Percentiles rank a stretch among this genome's conserved stretches.
Evolutionary conservation across 2,888 invertebrate genomes (phyloP).

Genomic region (Podabrus alpinus): DNA sequence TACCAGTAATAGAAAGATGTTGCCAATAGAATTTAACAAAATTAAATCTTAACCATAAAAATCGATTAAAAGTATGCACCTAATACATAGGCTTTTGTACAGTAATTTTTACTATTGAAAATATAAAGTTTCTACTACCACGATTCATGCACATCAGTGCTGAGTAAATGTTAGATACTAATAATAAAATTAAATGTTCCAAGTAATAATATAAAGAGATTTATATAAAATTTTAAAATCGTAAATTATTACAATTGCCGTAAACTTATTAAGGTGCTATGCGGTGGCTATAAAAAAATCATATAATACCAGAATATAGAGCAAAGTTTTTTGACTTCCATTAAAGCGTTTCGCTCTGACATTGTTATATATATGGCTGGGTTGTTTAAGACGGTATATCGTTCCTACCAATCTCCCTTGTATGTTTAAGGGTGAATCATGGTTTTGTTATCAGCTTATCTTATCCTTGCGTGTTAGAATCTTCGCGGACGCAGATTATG

Average conservation of each 20-base stretch:
- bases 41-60: too few relatives aligned
- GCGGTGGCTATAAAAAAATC: not conserved
- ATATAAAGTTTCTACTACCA: too few relatives aligned
- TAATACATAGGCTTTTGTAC: too few relatives aligned
- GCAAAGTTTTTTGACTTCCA: slow-evolving; percentile 30
- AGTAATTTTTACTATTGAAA: too few relatives aligned
- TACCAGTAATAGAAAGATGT: too few relatives aligned
- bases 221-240: not conserved
- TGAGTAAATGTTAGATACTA: too few relatives aligned
- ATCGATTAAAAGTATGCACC: too few relatives aligned
- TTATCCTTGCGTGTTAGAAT: slow-evolving; percentile 44
- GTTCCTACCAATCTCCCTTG: slow-evolving; percentile 35
- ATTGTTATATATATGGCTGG: slow-evolving; percentile 31
- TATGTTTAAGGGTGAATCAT: slow-evolving; percentile 45
- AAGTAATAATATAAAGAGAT: not conserved
- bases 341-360: slow-evolving; percentile 29
- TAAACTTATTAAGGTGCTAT: not conserved
- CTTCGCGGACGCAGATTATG: slow-evolving; percentile 36
- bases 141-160: too few relatives aligned
- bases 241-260: not conserved
- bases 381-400: slow-evolving; percentile 35
- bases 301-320: slow-evolving; percentile 21
- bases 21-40: too few relatives aligned
- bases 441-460: slow-evolving; percentile 43
- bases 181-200: too few relatives aligned